phyloP scores from a whole-genome alignment of 2,797 vertebrate species.

The Cuculus canorus region DNA sequence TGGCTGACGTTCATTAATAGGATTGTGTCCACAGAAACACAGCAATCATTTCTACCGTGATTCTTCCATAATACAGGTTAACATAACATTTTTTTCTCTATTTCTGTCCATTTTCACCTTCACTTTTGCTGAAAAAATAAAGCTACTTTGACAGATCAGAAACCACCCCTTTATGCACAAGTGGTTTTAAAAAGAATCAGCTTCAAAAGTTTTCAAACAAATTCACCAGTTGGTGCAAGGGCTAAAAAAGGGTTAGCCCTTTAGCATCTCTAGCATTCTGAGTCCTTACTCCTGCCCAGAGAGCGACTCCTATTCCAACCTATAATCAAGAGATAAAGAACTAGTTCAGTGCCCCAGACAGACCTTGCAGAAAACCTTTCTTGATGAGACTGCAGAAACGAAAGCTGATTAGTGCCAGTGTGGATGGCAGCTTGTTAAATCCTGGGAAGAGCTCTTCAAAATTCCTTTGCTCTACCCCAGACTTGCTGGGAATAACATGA shows the following conservation, averaged over 20 bases:
- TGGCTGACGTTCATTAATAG: neutral
- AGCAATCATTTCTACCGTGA: neutral
- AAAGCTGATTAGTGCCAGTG: neutral
- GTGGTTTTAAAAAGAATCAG: neutral
- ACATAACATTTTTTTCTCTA: neutral
- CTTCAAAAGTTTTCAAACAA: neutral
- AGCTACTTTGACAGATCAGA: neutral
- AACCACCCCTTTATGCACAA: neutral
- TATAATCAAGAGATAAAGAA: neutral
- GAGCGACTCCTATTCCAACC: neutral
- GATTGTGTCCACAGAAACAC: neutral
- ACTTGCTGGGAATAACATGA: neutral
- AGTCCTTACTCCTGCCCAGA: neutral
- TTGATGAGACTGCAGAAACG: neutral
- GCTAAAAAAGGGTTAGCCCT: neutral
- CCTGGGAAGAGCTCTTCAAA: neutral
- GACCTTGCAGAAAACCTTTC: neutral
- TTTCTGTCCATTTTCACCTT: neutral
- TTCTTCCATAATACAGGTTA: neutral
- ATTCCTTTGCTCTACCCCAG: neutral
- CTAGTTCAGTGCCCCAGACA: neutral
- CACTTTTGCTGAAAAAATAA: neutral
- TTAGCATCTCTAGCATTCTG: neutral
- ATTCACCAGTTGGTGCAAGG: neutral
- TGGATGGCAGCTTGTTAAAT: neutral